A percentile compares a stretch with the other conserved stretches of the same genome.
Evolutionary conservation across 23 tunicate species (phyloP).

Genomic region (Diplosoma virens): DNA sequence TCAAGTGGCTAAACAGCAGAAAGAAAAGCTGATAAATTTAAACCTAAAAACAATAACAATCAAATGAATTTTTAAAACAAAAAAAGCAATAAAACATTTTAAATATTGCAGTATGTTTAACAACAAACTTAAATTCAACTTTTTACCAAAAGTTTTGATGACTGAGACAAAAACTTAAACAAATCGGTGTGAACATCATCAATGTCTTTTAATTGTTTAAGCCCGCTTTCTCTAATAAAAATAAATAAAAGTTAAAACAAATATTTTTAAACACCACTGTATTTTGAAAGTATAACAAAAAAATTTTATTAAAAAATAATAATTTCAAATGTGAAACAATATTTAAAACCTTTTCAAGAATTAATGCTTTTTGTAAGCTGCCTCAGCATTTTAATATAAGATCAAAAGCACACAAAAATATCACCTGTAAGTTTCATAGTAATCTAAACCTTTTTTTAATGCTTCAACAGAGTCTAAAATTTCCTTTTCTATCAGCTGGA

Average conservation of each 20-base stretch:
- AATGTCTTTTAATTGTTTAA: constrained; percentile 13
- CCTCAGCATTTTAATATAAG: neutral
- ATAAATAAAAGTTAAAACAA: neutral
- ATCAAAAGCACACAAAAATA: neutral
- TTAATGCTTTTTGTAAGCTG: neutral
- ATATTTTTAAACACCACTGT: too few relatives aligned
- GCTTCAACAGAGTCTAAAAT: constrained; percentile 29
- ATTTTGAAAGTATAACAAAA: too few relatives aligned
- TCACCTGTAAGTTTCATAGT: constrained; percentile 54
- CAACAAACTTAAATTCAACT: too few relatives aligned
- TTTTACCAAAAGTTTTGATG: constrained; percentile 42
- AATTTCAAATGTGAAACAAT: too few relatives aligned
- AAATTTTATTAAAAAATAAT: too few relatives aligned
- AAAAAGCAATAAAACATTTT: too few relatives aligned
- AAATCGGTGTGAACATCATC: neutral
- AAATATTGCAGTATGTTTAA: too few relatives aligned
- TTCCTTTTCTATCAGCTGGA: constrained; percentile 47
- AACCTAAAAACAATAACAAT: too few relatives aligned
- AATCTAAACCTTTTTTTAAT: constrained; percentile 50
- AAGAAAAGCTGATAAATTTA: too few relatives aligned
- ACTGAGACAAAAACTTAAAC: constrained; percentile 8
- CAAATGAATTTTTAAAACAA: too few relatives aligned
- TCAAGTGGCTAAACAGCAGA: too few relatives aligned
- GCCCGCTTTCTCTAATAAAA: neutral
- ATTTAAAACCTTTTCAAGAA: too few relatives aligned